Evolutionary conservation across 2,888 invertebrate species (phyloP).

Genomic region (Micoletzkya japonica): DNA sequence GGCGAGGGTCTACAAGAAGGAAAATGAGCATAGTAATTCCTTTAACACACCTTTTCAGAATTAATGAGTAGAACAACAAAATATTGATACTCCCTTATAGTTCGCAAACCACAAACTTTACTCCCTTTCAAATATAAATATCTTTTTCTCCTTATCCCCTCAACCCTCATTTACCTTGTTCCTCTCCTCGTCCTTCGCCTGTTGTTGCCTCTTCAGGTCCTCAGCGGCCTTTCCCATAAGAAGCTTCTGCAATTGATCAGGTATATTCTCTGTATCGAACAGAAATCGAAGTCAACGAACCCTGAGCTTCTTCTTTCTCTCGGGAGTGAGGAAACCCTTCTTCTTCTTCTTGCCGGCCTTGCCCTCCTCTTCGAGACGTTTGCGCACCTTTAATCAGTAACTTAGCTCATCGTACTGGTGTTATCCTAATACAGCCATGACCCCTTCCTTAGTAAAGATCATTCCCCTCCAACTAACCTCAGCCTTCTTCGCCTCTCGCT

Average conservation of each 20-base stretch:
- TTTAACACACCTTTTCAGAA: too few species aligned
- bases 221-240: slow-evolving; percentile 99
- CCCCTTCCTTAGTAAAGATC: background rate
- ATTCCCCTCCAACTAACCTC: slow-evolving; percentile 79
- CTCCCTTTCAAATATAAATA: too few species aligned
- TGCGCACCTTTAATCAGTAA: slow-evolving; percentile 26
- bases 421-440: background rate
- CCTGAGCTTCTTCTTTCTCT: slow-evolving; percentile 31
- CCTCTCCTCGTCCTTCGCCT: slow-evolving; percentile 95
- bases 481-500: slow-evolving; percentile 97
- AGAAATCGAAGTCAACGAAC: background rate
- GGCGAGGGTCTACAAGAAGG: slow-evolving; percentile 17
- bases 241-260: slow-evolving; percentile 77
- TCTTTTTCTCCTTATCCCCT: too few species aligned
- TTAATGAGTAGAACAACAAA: too few species aligned
- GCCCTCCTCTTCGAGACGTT: slow-evolving; percentile 26
- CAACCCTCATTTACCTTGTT: slow-evolving; percentile 78
- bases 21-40: too few species aligned
- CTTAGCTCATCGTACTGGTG: background rate
- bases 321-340: slow-evolving; percentile 30
- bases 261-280: background rate
- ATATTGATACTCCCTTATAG: too few species aligned
- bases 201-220: slow-evolving; percentile 98
- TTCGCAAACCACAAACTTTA: too few species aligned
- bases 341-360: slow-evolving; percentile 27